phyloP scores from a whole-genome alignment of 2,113 vertebrate species.

The Colaptes auratus region DNA sequence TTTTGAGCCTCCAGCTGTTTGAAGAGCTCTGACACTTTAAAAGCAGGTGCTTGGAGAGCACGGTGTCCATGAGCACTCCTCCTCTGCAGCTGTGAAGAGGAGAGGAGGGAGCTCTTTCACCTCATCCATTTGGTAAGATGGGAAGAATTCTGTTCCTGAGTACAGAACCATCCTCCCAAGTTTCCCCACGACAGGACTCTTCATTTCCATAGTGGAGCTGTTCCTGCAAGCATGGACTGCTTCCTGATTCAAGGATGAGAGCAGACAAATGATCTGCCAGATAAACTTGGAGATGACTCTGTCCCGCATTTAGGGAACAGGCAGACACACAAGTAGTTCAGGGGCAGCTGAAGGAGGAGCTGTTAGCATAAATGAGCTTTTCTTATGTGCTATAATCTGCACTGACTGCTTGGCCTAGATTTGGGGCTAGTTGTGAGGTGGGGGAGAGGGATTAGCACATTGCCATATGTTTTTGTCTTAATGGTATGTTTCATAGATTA shows the following conservation, averaged over 20 bases:
- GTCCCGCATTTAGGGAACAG: not conserved
- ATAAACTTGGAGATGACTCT: not conserved
- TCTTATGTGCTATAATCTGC: constrained; percentile 39
- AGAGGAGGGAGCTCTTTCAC: not conserved
- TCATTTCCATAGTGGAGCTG: not conserved
- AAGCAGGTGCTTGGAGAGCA: not conserved
- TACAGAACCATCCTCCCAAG: not conserved
- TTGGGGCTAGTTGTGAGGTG: constrained; percentile 56
- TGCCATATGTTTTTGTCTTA: constrained; percentile 74
- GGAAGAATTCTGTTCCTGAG: not conserved
- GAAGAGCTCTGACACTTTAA: not conserved
- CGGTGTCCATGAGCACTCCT: not conserved
- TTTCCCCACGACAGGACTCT: rapidly evolving
- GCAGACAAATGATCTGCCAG: not conserved
- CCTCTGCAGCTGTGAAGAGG: not conserved
- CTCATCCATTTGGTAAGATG: rapidly evolving
- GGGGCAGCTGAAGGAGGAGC: constrained; percentile 38
- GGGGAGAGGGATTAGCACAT: constrained; percentile 64
- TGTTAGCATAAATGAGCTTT: constrained; percentile 33
- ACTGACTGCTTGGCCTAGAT: constrained; percentile 64
- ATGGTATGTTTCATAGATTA: constrained; percentile 68
- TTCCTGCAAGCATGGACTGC: not conserved
- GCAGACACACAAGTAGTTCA: not conserved
- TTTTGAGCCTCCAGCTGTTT: not conserved
- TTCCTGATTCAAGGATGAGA: not conserved